These are phyloP conservation scores for Drosophila vallismaia DNA, from an alignment of 2,888 invertebrate species.

Conservation along the genomic window DNA sequence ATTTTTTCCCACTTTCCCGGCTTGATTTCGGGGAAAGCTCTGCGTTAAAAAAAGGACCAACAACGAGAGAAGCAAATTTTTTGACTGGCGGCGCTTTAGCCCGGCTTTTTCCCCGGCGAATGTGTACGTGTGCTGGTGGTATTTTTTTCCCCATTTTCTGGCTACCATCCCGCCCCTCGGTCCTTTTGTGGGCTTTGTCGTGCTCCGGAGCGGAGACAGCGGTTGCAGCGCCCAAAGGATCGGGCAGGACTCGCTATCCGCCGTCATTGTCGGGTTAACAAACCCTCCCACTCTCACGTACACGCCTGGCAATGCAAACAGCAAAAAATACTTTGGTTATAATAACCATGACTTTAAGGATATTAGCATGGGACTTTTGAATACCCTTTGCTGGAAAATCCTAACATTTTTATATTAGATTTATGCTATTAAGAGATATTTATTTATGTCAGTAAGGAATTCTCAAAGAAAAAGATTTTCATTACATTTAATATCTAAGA, in stretches of 20 bases:
- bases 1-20: slow-evolving; percentile 47
- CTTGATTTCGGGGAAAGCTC: slow-evolving; percentile 30
- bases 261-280: slow-evolving; percentile 43
- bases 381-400: slow-evolving; percentile 14
- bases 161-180: slow-evolving; percentile 8
- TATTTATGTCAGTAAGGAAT: too few species aligned
- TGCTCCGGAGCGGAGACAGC: slow-evolving; percentile 50
- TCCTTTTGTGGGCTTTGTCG: slow-evolving; percentile 54
- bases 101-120: slow-evolving; percentile 33
- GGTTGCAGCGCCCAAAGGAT: slow-evolving; percentile 43
- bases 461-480: too few species aligned
- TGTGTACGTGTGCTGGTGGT: slow-evolving; percentile 8
- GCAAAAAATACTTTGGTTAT: slow-evolving; percentile 49
- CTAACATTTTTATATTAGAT: too few species aligned
- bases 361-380: not conserved
- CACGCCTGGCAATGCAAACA: slow-evolving; percentile 28
- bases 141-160: not conserved
- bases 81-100: slow-evolving; percentile 43
- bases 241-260: slow-evolving; percentile 25
- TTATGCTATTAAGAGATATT: too few species aligned
- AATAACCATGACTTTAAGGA: slow-evolving; percentile 37
- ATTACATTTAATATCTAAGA: not conserved
- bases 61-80: slow-evolving; percentile 34
- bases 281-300: slow-evolving; percentile 31
- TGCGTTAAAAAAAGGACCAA: slow-evolving; percentile 4